These are phyloP conservation scores for Holothuria glaberrima DNA, from an alignment of 35 echinoderm and acorn worm species.

Conservation along the genomic window DNA sequence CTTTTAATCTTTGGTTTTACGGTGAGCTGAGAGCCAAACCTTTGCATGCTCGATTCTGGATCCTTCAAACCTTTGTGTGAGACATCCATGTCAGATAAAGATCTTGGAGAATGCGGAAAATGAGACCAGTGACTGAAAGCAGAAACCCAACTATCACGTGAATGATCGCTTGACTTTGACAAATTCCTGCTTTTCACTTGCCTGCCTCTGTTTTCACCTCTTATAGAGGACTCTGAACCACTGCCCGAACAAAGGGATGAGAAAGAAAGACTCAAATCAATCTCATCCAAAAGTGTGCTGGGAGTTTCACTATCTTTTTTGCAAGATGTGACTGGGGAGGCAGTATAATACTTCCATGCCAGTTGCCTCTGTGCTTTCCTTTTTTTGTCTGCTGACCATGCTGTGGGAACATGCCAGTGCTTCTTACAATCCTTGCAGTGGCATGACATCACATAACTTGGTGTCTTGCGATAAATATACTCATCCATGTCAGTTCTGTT, in stretches of 20 bases:
- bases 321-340: neutral
- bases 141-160: neutral
- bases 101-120: neutral
- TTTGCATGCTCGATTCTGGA: no score
- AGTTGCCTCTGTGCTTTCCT: neutral
- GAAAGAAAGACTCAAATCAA: neutral
- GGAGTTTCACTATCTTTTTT: neutral
- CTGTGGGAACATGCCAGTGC: slow-evolving; percentile 16
- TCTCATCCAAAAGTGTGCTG: neutral
- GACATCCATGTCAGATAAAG: neutral
- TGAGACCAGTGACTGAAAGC: neutral
- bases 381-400: neutral
- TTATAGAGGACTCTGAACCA: neutral
- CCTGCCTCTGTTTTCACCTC: no score
- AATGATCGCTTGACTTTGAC: neutral
- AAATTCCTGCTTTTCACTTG: neutral
- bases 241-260: neutral
- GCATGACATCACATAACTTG: slow-evolving; percentile 34
- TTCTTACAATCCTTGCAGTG: neutral
- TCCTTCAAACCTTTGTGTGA: neutral
- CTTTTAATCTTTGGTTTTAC: no score
- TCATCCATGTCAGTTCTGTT: neutral
- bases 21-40: no score
- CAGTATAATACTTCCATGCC: slow-evolving; percentile 4
- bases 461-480: slow-evolving; percentile 10